These are phyloP conservation scores for Enteromius thamalakanensis DNA, from an alignment of 2,797 vertebrate genomes.

Conservation along the genomic window DNA sequence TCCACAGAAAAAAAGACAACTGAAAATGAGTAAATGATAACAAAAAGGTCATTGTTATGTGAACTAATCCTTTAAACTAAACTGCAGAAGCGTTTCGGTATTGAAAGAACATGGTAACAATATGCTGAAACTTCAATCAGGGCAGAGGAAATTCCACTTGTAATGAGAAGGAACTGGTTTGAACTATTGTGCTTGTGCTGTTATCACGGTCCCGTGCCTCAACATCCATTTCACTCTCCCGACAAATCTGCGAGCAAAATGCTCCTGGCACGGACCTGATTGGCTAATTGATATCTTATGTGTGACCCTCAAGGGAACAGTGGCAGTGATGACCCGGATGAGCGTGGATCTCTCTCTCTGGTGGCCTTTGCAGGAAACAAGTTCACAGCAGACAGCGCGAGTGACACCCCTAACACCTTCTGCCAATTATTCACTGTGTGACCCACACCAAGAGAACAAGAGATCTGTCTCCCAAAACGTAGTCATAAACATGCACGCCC, in stretches of 20 bases:
- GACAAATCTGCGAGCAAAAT: constrained; percentile 70
- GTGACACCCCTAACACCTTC: constrained; percentile 17
- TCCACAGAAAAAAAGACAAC: neutral
- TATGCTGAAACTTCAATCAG: constrained; percentile 80
- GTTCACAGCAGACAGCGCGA: constrained; percentile 5
- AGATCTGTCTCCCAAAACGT: constrained; percentile 18
- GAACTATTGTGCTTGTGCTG: constrained; percentile 54
- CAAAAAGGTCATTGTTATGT: neutral
- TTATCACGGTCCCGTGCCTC: constrained; percentile 61
- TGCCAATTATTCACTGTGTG: constrained; percentile 32
- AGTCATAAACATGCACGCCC: constrained; percentile 31
- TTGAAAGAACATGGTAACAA: constrained; percentile 75
- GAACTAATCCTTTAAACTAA: constrained; percentile 62
- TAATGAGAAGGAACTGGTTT: constrained; percentile 69
- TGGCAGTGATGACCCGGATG: constrained; percentile 56
- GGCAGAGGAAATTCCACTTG: constrained; percentile 77
- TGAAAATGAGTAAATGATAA: neutral
- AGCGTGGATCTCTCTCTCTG: constrained; percentile 21
- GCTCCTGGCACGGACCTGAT: constrained; percentile 58
- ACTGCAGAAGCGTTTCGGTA: constrained; percentile 70
- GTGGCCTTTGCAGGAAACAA: constrained; percentile 39
- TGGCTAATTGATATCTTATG: constrained; percentile 71
- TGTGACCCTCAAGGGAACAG: constrained; percentile 49
- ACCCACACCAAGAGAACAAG: constrained; percentile 45
- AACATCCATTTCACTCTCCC: constrained; percentile 53